Conservation (phyloP, 2,113 vertebrate genomes). For the Odontesthes bonariensis region DNA sequence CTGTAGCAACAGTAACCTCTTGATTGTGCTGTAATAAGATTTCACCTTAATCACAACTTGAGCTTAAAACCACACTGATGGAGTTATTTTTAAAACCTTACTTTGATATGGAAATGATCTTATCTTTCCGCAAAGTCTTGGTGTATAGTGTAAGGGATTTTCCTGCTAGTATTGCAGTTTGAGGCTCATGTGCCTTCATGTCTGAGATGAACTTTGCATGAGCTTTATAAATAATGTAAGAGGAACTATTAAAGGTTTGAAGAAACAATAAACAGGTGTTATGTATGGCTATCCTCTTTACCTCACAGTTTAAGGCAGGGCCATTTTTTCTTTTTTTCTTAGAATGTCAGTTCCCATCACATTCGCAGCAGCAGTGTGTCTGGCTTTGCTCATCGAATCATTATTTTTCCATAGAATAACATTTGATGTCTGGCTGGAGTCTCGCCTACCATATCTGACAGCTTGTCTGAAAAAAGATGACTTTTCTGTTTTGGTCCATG, state of each 20-base stretch:
- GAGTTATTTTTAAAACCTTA: neutral
- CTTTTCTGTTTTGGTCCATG: too few relatives aligned
- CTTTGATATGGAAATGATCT: neutral
- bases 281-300: neutral
- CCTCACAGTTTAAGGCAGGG: neutral
- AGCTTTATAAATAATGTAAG: neutral
- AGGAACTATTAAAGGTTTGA: neutral
- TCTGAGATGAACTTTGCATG: neutral
- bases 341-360: neutral
- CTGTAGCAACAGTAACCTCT: too few relatives aligned
- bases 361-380: neutral
- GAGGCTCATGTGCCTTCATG: neutral
- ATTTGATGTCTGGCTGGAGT: too few relatives aligned
- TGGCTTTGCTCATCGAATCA: neutral
- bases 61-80: too few relatives aligned
- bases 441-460: too few relatives aligned
- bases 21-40: too few relatives aligned
- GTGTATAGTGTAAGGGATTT: neutral
- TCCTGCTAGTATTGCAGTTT: neutral
- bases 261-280: neutral
- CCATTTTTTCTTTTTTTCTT: neutral
- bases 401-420: neutral
- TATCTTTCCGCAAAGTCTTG: too few relatives aligned
- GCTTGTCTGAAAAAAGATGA: too few relatives aligned
- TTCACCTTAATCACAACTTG: too few relatives aligned